Evolutionary conservation across 2,113 vertebrate genomes (phyloP), one percentile per base, ranked within the genome.

Genomic region (Notiomystis cincta): DNA sequence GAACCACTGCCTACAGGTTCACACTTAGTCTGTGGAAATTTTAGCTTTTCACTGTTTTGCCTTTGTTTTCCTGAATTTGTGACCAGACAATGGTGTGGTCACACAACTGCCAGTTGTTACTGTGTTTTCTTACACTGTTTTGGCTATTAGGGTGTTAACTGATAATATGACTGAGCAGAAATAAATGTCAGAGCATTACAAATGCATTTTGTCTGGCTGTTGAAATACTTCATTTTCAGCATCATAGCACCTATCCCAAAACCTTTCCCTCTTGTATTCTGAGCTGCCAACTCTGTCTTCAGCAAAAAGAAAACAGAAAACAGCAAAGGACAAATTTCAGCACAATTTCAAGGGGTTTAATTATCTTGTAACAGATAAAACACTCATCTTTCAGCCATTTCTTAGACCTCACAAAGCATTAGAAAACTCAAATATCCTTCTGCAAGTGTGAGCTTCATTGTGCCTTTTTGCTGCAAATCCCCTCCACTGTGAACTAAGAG

Each of bases 151-250:
- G 24, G 50, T 87, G 48, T 87, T 87, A 87, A 82, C 61, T 67
- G 78, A 38, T 60, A 84, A 71, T 16, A 89, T 56, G 73, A 82
- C 42, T 38, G 57, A 66, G 62, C 25, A 93, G 58, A 92, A 85
- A 79, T 79, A 93, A 93, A 88, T 50, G 60, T 87, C 76, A 90
- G 35, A 92, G 50, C 48, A 90, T 60, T 84, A 92, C 20, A 91
- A 95, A 91, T 33, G 18, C n/a, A 45, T 69, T 89, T 71, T 89
- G 15, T 48, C 50, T 87, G 58, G 30, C 72, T 82, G 69, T 35
- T 81, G 53, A 81, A 93, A 75, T 67, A 64, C 24, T 81, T 83
- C 20, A 13, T 30, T 60, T 82, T 88, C 54, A 70, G 71, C 6
- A 3, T 61, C 57, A 45, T 0, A 87, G 8, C 4, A 7, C 40